Evolutionary conservation across 2,113 vertebrate species (phyloP), one percentile per base, ranked within the genome.

Genomic region (Phoenicopterus ruber): DNA sequence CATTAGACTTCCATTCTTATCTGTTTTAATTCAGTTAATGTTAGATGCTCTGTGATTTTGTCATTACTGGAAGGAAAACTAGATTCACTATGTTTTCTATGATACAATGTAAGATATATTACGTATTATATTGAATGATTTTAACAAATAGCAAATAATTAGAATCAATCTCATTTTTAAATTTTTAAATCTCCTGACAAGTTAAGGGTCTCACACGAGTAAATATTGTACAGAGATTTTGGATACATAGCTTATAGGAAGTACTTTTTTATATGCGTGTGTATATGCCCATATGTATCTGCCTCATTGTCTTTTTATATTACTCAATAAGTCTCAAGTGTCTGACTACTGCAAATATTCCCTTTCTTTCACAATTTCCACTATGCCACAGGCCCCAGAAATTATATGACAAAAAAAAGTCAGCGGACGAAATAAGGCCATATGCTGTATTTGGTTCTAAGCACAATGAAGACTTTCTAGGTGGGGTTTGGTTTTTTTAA

Each of bases 161-260:
- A 21, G 4, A 50, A 61, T 17, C 0, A 42, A 54, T 34, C 20
- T 44, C 0, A 17, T 63, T 90, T 58, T 31, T 2, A 50, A 11
- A 4, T 21, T 47, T 57, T 81, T 38, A 49, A 15, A 72, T 58
- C 19, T 78, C 2, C 15, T 70, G 7, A 59, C 11, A 74, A 44
- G 10, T 70, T 65, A 6, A 2, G 4, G 4, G 5, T 55, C 3
- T 52, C 9, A 34, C 7, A 34, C 1, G 1, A 73, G 6, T 20
- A 61, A 70, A 78, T 1, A 55, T 6, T 26, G 17, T 61, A 34
- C 29, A 82, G 38, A 54, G 10, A 31, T 34, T 61, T 74, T 86
- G 8, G 13, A 36, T 14, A 36, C 5, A n/a, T 5, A 65, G 16
- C 2, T 74, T 34, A 65, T 3, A 70, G 4, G 22, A 57, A 88